These are phyloP conservation scores for Notospermus geniculatus DNA, from an alignment of 1,140 invertebrate species.

Conservation along the genomic window DNA sequence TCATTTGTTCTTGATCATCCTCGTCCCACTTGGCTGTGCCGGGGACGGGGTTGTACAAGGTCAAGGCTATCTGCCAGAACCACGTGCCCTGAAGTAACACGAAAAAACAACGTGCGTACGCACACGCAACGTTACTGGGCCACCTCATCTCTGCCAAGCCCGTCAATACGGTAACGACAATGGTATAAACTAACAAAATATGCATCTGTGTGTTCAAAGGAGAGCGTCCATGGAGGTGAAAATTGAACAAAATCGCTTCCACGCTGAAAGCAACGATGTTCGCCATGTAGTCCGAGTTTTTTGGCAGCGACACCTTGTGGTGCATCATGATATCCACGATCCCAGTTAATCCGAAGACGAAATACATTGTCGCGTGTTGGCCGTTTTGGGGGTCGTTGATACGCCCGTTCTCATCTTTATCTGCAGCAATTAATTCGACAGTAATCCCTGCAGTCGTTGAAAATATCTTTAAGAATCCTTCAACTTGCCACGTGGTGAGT, in stretches of 20 bases:
- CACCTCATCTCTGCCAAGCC: constrained; percentile 54
- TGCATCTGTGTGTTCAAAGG: constrained; percentile 59
- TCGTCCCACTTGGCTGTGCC: constrained; percentile 49
- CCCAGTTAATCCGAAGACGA: constrained; percentile 58
- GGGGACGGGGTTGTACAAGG: constrained; percentile 57
- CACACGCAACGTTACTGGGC: constrained; percentile 46
- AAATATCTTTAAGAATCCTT: constrained; percentile 53
- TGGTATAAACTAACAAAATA: constrained; percentile 55
- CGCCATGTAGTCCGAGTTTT: constrained; percentile 54
- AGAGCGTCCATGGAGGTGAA: constrained; percentile 58
- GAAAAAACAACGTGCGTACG: constrained; percentile 52
- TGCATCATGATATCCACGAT: constrained; percentile 54
- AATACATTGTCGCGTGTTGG: constrained; percentile 63
- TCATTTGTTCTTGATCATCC: constrained; percentile 57
- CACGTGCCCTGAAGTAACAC: constrained; percentile 59
- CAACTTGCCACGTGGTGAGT: constrained; percentile 42
- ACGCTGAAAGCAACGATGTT: constrained; percentile 52
- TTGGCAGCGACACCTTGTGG: constrained; percentile 51
- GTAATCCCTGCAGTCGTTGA: constrained; percentile 50
- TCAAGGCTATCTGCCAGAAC: constrained; percentile 61
- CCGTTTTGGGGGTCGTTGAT: constrained; percentile 55
- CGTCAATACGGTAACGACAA: constrained; percentile 40
- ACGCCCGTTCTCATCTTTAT: constrained; percentile 48
- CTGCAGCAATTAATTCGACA: constrained; percentile 53
- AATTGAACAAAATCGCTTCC: constrained; percentile 59